These are phyloP conservation scores for Gambusia yucatana DNA, from an alignment of 2,797 vertebrate genomes.

Conservation along the genomic window DNA sequence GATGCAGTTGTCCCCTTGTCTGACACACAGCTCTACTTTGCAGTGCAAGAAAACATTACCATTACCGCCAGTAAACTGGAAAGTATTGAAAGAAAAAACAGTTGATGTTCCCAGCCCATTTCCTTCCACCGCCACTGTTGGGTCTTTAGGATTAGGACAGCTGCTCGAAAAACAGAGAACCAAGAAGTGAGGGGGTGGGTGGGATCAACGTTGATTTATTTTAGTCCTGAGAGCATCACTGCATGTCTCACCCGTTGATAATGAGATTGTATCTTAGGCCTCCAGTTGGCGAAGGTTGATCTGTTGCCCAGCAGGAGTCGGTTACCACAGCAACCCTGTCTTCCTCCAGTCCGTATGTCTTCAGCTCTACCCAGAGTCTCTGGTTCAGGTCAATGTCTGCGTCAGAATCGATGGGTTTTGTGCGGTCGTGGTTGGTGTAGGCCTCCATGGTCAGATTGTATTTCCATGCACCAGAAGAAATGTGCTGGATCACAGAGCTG, in stretches of 20 bases:
- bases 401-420: neutral
- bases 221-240: neutral
- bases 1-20: conserved; percentile 1
- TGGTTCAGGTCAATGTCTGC: conserved; percentile 23
- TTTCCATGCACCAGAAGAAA: conserved; percentile 40
- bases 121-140: conserved; percentile 14
- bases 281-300: conserved; percentile 20
- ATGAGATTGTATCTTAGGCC: conserved; percentile 49
- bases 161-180: conserved; percentile 31
- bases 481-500: conserved; percentile 39
- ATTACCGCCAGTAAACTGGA: conserved; percentile 38
- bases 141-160: conserved; percentile 49
- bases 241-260: conserved; percentile 39
- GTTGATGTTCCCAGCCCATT: conserved; percentile 49
- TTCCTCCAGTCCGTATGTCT: conserved; percentile 28
- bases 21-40: conserved; percentile 42
- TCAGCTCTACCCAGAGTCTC: conserved; percentile 50
- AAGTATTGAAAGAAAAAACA: conserved; percentile 43
- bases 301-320: conserved; percentile 60
- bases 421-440: conserved; percentile 7
- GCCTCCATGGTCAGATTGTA: conserved; percentile 53
- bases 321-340: conserved; percentile 18
- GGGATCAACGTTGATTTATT: neutral
- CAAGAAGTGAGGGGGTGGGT: neutral
- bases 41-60: conserved; percentile 49